These are phyloP conservation scores for Nylanderia fulva DNA, from an alignment of 1,140 invertebrate genomes.

Conservation along the genomic window DNA sequence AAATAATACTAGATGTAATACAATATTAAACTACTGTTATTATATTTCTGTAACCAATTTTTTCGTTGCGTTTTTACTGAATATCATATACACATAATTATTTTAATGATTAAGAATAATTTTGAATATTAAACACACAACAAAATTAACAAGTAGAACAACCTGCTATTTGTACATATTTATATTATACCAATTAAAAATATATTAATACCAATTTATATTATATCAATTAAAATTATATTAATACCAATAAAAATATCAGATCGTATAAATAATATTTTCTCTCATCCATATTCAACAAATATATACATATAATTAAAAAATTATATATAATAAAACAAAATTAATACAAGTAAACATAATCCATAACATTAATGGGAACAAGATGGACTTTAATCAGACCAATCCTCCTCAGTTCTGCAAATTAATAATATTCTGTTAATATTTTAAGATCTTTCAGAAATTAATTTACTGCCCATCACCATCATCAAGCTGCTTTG, in stretches of 20 bases:
- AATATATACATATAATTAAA: conserved; percentile 5
- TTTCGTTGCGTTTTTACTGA: conserved; percentile 46
- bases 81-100: conserved; percentile 24
- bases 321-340: not conserved
- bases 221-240: too few species aligned
- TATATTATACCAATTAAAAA: conserved; percentile 26
- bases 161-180: conserved; percentile 23
- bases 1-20: conserved; percentile 23
- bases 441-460: conserved; percentile 40
- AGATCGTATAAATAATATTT: conserved; percentile 36
- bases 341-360: conserved; percentile 29
- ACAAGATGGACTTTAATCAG: conserved; percentile 67
- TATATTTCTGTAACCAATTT: not conserved
- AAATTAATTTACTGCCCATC: conserved; percentile 45
- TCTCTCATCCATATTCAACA: conserved; percentile 13
- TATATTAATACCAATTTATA: conserved; percentile 25
- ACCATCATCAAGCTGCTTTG: conserved; percentile 63
- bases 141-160: conserved; percentile 33
- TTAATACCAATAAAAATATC: conserved; percentile 29
- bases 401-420: conserved; percentile 76
- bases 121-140: conserved; percentile 5
- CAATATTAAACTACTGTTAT: not conserved
- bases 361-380: conserved; percentile 39
- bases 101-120: conserved; percentile 34
- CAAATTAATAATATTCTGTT: conserved; percentile 70